Evolutionary conservation across 1,140 invertebrate species (phyloP), one percentile per base, ranked within the genome.

Genomic region (Colletes gigas): DNA sequence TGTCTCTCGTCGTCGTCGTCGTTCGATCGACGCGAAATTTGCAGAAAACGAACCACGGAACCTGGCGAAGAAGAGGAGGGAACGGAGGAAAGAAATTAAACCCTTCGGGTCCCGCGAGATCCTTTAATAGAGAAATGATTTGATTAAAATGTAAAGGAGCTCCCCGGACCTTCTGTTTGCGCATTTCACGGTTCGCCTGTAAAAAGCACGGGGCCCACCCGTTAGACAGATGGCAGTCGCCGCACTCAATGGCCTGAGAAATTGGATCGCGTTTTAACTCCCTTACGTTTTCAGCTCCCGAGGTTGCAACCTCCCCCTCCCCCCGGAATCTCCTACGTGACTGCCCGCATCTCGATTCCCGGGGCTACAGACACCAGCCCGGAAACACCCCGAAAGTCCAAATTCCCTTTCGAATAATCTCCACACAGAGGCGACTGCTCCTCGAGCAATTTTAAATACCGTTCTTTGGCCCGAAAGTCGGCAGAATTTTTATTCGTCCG

Each of bases 181-280:
- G 92, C 92, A 93, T 93, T 93, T 93, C 93, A 93, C 92, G 93
- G 89, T 93, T 91, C 89, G 93, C 89, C 90, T 92, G 90, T 93
- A 93, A 93, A 93, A 92, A 93, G 90, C 87, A 89, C 83, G 83
- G 84, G 85, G 88, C 80, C 80, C 83, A 87, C 74, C 88, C 89
- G 90, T 91, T 92, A 93, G 93, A 93, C 93, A 93, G 93, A 93
- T 93, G 93, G 92, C 91, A 93, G 90, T 92, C 91, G 91, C 90
- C 92, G 92, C 92, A 93, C 88, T 93, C 93, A 93, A 93, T 93
- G 93, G 92, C 91, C 92, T 93, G 93, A 93, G 90, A 93, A 93
- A 93, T 93, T 93, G 92, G 93, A 93, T 93, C 92, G 92, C 92
- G 90, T 93, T 93, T 93, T 92, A 93, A 93, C 92, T 93, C 93